Conservation (phyloP, 2,888 invertebrate species). For the Micoletzkya japonica region DNA sequence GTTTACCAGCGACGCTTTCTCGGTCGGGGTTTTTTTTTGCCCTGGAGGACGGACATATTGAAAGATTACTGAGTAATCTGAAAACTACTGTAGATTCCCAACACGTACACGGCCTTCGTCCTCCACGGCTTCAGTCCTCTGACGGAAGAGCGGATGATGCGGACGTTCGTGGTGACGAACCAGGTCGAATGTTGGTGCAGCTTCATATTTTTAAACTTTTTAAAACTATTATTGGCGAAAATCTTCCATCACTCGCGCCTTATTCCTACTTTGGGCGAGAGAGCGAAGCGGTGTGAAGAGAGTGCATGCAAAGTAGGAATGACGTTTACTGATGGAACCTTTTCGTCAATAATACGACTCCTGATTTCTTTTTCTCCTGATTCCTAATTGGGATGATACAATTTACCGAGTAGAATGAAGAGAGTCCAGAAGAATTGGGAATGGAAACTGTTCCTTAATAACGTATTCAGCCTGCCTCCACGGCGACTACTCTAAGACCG, state of each 20-base stretch:
- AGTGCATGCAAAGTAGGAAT: too few relatives aligned
- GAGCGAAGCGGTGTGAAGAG: too few relatives aligned
- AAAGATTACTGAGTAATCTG: neutral
- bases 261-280: too few relatives aligned
- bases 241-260: neutral
- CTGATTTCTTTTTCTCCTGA: too few relatives aligned
- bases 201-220: too few relatives aligned
- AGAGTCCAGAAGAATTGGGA: neutral
- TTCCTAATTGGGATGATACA: too few relatives aligned
- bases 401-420: neutral
- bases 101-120: constrained; percentile 8
- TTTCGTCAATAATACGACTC: too few relatives aligned
- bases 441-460: neutral
- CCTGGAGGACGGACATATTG: neutral
- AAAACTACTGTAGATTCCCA: constrained; percentile 2
- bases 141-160: neutral
- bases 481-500: constrained; percentile 1
- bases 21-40: neutral
- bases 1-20: constrained; percentile 9
- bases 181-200: constrained; percentile 2
- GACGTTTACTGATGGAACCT: too few relatives aligned
- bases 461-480: neutral
- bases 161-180: constrained; percentile 20
- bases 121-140: neutral
- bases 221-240: neutral